Conservation (phyloP, 1,140 invertebrate species). For the Drosophila hydei region DNA sequence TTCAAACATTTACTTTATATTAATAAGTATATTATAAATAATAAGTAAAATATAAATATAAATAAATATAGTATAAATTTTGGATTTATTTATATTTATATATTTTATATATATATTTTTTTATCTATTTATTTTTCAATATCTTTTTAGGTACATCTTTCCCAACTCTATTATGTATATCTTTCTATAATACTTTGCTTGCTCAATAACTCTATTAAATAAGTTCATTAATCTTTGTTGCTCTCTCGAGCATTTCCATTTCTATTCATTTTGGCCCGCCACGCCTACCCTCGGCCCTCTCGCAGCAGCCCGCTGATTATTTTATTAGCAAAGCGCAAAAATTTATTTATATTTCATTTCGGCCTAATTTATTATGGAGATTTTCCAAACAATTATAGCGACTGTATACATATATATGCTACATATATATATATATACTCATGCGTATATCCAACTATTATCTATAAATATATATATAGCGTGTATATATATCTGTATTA, state of each 20-base stretch:
- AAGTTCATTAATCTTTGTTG: conserved; percentile 62
- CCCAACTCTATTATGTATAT: not conserved
- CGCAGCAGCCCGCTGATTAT: conserved; percentile 13
- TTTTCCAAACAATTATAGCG: conserved; percentile 27
- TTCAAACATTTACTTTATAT: too few species aligned
- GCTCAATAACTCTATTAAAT: conserved; percentile 69
- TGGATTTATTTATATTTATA: too few species aligned
- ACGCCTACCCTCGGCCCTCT: not conserved
- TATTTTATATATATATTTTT: not conserved
- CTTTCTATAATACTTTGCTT: conserved; percentile 7
- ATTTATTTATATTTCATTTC: conserved; percentile 70
- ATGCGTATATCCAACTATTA: not conserved
- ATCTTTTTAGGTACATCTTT: conserved; percentile 20
- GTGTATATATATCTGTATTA: conserved; percentile 46
- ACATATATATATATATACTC: conserved; percentile 31
- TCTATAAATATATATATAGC: conserved; percentile 34
- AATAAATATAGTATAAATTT: too few species aligned
- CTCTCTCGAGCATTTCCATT: conserved; percentile 44
- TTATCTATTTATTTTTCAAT: not conserved
- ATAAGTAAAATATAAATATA: too few species aligned
- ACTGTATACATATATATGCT: conserved; percentile 28
- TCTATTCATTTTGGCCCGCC: conserved; percentile 56
- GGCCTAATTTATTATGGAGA: conserved; percentile 69
- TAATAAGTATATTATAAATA: too few species aligned
- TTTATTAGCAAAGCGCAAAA: conserved; percentile 67